Evolutionary conservation across 2,113 vertebrate species (phyloP).

Genomic region (Cichladusa arquata): DNA sequence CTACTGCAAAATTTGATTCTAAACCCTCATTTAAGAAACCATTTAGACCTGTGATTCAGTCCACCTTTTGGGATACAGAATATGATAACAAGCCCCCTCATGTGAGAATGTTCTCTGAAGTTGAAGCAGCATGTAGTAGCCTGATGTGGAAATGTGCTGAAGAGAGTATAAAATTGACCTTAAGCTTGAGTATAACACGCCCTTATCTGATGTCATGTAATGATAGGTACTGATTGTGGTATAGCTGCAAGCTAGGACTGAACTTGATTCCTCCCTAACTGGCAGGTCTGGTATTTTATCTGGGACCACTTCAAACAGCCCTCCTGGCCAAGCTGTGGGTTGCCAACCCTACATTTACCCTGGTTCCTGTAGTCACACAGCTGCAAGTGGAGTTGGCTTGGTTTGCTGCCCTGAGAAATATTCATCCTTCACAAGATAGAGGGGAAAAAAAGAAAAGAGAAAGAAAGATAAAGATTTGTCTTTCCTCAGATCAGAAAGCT

Average conservation of each 20-base stretch:
- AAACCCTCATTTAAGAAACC: background rate
- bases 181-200: background rate
- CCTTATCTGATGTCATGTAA: slow-evolving; percentile 26
- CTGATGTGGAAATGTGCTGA: slow-evolving; percentile 3
- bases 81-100: background rate
- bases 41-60: background rate
- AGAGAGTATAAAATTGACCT: background rate
- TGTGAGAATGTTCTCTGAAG: background rate
- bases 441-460: background rate
- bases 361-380: background rate
- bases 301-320: slow-evolving; percentile 18
- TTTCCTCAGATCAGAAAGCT: background rate
- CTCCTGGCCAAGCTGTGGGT: background rate
- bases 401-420: background rate
- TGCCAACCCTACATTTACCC: background rate
- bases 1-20: background rate
- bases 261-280: background rate
- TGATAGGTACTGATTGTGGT: background rate
- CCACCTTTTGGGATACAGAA: background rate
- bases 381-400: background rate
- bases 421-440: background rate
- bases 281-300: background rate
- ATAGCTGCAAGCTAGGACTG: background rate
- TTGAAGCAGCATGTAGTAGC: background rate
- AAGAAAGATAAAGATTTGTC: background rate